phyloP scores from a whole-genome alignment of 2,888 invertebrate species.

The Brachyptera risi region DNA sequence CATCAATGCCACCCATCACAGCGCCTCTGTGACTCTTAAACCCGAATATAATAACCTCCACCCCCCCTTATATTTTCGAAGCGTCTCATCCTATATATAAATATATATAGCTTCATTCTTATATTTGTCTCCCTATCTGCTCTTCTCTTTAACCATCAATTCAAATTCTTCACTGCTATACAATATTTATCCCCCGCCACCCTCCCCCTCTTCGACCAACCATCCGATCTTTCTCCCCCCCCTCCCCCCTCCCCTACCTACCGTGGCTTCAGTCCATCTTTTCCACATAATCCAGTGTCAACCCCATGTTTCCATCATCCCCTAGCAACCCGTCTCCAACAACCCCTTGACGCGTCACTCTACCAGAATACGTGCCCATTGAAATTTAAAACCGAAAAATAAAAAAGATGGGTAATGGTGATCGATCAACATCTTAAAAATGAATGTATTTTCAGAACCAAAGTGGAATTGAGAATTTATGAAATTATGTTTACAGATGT shows the following conservation, averaged over 20 bases:
- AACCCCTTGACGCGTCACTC: not conserved
- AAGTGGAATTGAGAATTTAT: too few relatives aligned
- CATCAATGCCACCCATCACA: constrained; percentile 2
- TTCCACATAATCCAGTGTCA: constrained; percentile 22
- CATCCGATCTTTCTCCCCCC: too few relatives aligned
- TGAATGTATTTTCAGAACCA: too few relatives aligned
- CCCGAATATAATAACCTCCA: not conserved
- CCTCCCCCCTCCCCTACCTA: constrained; percentile 1
- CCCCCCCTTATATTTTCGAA: not conserved
- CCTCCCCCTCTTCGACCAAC: not conserved
- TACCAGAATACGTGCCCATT: not conserved
- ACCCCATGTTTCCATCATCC: constrained; percentile 16
- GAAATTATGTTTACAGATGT: too few relatives aligned
- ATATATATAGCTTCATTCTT: too few relatives aligned
- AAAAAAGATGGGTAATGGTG: not conserved
- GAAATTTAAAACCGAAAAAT: not conserved
- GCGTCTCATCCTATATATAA: too few relatives aligned
- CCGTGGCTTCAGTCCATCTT: not conserved
- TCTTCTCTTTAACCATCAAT: constrained; percentile 16
- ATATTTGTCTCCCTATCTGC: constrained; percentile 7
- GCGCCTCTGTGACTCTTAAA: constrained; percentile 10
- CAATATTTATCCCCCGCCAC: constrained; percentile 12
- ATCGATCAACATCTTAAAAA: constrained; percentile 4
- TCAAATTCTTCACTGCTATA: constrained; percentile 17
- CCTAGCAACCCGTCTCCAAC: not conserved